Conservation (phyloP, 2,113 vertebrate species). For the Grammomys surdaster region DNA sequence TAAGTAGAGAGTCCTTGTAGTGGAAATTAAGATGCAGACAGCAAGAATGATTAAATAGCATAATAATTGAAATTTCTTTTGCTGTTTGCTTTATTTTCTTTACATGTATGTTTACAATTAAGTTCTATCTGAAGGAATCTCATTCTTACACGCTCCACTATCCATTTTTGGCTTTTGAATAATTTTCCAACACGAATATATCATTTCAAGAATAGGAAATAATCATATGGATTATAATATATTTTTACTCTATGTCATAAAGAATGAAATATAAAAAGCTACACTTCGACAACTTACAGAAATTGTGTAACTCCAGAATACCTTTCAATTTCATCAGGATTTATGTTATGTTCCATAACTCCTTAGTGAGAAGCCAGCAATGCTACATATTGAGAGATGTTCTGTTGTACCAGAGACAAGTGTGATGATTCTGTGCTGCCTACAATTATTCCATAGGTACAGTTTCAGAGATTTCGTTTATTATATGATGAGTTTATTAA, state of each 20-base stretch:
- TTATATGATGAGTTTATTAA: slow-evolving; percentile 53
- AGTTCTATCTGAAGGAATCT: slow-evolving; percentile 59
- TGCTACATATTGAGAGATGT: slow-evolving; percentile 78
- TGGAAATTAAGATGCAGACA: background rate
- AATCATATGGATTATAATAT: slow-evolving; percentile 71
- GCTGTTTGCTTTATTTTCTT: background rate
- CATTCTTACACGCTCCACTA: slow-evolving; percentile 51
- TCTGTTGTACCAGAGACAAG: slow-evolving; percentile 60
- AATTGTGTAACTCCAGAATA: slow-evolving; percentile 75
- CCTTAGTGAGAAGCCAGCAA: slow-evolving; percentile 67
- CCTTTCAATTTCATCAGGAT: slow-evolving; percentile 84
- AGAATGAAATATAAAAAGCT: slow-evolving; percentile 73
- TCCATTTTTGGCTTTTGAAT: slow-evolving; percentile 59
- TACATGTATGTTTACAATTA: background rate
- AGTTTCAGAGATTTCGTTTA: slow-evolving; percentile 65
- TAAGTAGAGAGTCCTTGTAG: background rate
- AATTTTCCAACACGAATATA: slow-evolving; percentile 68
- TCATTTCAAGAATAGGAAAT: slow-evolving; percentile 40
- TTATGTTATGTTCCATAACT: slow-evolving; percentile 72
- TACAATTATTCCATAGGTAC: slow-evolving; percentile 62
- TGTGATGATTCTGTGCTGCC: background rate
- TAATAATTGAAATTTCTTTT: background rate
- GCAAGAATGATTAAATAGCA: background rate
- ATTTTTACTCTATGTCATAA: slow-evolving; percentile 69
- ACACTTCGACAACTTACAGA: slow-evolving; percentile 81